These are phyloP conservation scores for Arothron firmamentum DNA, from an alignment of 2,113 vertebrate genomes.

Conservation along the genomic window DNA sequence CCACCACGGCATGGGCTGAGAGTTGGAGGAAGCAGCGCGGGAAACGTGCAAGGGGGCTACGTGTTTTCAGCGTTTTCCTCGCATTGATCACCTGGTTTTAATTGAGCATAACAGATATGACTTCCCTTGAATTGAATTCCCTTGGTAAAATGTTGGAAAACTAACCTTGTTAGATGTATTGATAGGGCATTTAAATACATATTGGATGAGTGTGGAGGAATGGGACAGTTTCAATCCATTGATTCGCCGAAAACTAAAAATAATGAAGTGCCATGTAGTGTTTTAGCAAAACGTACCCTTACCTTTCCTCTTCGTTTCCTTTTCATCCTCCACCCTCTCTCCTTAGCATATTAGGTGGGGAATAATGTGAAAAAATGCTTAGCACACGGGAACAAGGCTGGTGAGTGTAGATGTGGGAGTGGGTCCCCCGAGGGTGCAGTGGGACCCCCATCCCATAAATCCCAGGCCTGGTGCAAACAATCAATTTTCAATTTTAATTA, in stretches of 20 bases:
- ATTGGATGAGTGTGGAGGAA: slow-evolving; percentile 81
- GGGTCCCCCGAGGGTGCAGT: slow-evolving; percentile 75
- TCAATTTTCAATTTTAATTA: slow-evolving; percentile 95
- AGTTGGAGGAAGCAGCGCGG: background rate
- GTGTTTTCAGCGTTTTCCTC: slow-evolving; percentile 32
- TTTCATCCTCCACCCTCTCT: slow-evolving; percentile 56
- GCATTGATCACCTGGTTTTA: slow-evolving; percentile 78
- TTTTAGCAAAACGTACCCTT: slow-evolving; percentile 68
- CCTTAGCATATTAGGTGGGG: slow-evolving; percentile 86
- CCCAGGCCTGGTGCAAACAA: slow-evolving; percentile 85
- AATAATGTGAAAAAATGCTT: slow-evolving; percentile 94
- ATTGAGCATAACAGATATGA: slow-evolving; percentile 84
- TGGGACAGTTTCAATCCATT: slow-evolving; percentile 83
- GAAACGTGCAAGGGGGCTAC: slow-evolving; percentile 23
- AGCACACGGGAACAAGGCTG: slow-evolving; percentile 80
- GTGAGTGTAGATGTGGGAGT: slow-evolving; percentile 77
- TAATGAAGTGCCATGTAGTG: slow-evolving; percentile 59
- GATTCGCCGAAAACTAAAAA: slow-evolving; percentile 83
- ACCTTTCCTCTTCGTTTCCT: slow-evolving; percentile 37
- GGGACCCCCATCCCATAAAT: slow-evolving; percentile 84
- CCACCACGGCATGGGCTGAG: slow-evolving; percentile 10
- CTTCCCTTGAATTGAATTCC: slow-evolving; percentile 84
- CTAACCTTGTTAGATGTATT: slow-evolving; percentile 94
- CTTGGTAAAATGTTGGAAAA: slow-evolving; percentile 84
- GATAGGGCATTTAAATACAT: slow-evolving; percentile 93